These are phyloP conservation scores for Digitonthophagus gazella DNA, from an alignment of 2,888 invertebrate species.

Conservation along the genomic window DNA sequence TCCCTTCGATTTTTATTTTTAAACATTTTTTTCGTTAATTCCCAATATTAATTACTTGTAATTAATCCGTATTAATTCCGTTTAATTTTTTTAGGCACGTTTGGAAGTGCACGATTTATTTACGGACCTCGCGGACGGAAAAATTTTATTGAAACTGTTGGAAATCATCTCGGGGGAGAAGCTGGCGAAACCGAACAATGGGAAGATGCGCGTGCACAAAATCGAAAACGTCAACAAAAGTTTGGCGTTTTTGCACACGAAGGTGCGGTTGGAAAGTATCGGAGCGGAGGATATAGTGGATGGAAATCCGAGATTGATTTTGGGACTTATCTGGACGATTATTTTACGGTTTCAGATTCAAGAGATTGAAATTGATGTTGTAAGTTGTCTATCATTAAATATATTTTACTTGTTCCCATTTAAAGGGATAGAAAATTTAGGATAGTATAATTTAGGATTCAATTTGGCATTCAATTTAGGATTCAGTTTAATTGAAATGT, in stretches of 20 bases:
- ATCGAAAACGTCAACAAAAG: slow-evolving; percentile 99
- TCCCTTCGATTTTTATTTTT: not conserved
- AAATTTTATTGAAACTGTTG: slow-evolving; percentile 85
- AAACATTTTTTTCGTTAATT: no score
- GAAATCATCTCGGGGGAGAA: slow-evolving; percentile 99
- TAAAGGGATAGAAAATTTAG: no score
- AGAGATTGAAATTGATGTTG: slow-evolving; percentile 96
- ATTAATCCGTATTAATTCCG: no score
- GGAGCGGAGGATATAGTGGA: slow-evolving; percentile 99
- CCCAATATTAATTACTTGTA: no score
- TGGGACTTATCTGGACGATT: slow-evolving; percentile 99
- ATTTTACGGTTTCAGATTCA: slow-evolving; percentile 99
- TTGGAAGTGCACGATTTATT: slow-evolving; percentile 98
- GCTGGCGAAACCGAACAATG: slow-evolving; percentile 93
- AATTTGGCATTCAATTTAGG: no score
- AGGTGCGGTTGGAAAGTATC: slow-evolving; percentile 95
- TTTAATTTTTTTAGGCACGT: slow-evolving; percentile 69
- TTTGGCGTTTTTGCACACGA: slow-evolving; percentile 92
- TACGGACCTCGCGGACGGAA: slow-evolving; percentile 93
- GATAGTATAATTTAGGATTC: no score
- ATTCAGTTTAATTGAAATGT: no score
- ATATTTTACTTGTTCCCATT: no score
- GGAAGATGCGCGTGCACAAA: slow-evolving; percentile 96
- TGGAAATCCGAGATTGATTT: slow-evolving; percentile 93
- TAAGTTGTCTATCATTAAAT: no score